Evolutionary conservation across 2,888 invertebrate genomes (phyloP), one percentile per base, ranked within the genome.

Genomic region (Hyalella azteca): DNA sequence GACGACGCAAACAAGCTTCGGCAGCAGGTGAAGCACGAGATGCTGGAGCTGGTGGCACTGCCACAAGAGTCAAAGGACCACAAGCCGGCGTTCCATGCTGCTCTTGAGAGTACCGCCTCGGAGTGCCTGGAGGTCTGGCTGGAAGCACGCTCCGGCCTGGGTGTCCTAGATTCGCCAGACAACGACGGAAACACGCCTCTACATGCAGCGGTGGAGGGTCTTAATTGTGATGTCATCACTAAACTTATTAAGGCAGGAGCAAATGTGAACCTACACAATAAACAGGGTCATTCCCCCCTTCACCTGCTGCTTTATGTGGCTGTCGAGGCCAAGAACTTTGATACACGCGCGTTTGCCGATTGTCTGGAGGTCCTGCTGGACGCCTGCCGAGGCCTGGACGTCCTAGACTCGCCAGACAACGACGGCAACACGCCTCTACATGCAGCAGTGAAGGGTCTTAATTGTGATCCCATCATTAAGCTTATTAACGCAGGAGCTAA

Each of bases 401-500:
- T 75, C 5, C 40, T 84, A 3, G 81, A 84, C 50, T 75, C 79
- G 11, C 82, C 82, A 4, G 81, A 82, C 77, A n/a, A 41, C 26
- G 77, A 79, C 32, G 84, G 84, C 11, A 54, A 66, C 9, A 81
- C 84, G 15, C 76, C 84, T 41, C 77, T 84, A 1, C 26, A 81
- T 39, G 73, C 39, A 22, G 84, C 82, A 40, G 82, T 81, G 15
- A 45, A 36, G n/a, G 22, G 60, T 5, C 79, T 75, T 7, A 78
- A 78, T 19, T 50, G 60, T 29, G 39, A 40, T 3, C 66, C 73
- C 11, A 54, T 82, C 3, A n/a, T 40, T 7, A 77, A 40, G 45
- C 79, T 84, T 29, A 45, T 81, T 26, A 26, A 60, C 3, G 82
- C 81, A 22, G 78, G 73, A 19, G 84, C 78, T 36, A 75, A 84